phyloP scores from a whole-genome alignment of 2,113 vertebrate genomes.

The Corythornis cristatus region DNA sequence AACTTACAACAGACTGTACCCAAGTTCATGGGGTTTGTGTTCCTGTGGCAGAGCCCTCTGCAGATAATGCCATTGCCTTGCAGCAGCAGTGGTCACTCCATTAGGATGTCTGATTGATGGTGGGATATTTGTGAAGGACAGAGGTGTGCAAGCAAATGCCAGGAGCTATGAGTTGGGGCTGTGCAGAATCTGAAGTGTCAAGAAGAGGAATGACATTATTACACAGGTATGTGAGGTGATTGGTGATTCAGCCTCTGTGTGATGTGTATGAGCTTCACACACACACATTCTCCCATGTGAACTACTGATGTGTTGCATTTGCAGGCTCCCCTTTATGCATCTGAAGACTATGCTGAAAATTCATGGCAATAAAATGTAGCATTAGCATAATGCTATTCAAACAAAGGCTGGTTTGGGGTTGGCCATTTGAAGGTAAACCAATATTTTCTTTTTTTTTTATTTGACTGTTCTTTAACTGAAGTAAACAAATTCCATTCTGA shows the following conservation, averaged over 20 bases:
- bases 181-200: neutral
- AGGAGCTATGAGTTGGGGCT: neutral
- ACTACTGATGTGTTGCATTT: neutral
- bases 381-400: neutral
- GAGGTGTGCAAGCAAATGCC: neutral
- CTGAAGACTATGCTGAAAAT: neutral
- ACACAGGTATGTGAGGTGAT: neutral
- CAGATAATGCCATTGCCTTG: neutral
- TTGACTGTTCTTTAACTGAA: neutral
- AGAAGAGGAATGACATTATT: constrained; percentile 15
- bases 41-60: neutral
- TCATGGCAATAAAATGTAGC: neutral
- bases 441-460: neutral
- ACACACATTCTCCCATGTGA: fast-evolving
- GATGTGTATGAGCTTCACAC: neutral
- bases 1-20: neutral
- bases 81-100: neutral
- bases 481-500: neutral
- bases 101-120: neutral
- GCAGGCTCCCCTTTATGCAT: neutral
- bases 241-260: neutral
- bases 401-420: neutral
- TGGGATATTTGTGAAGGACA: fast-evolving
- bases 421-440: neutral
- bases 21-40: neutral